Base-by-base conservation (phyloP, 2,888 invertebrate species). In the Hyppa rectilinea region DNA sequence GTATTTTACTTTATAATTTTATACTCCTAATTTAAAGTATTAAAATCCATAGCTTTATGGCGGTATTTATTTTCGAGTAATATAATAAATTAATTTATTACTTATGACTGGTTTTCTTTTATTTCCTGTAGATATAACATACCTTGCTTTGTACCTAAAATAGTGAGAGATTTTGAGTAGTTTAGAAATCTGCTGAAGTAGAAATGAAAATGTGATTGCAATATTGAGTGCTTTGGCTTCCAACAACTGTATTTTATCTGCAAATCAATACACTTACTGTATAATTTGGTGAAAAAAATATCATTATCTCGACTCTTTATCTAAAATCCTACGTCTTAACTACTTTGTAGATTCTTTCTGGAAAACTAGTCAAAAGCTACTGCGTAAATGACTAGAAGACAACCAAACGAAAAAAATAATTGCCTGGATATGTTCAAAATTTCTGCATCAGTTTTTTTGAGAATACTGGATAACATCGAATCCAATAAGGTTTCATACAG, bases 1-100 rank as follows among this genome's bases (percentile, higher is more conserved):
- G 87, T 94, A 92, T 90, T 90, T 92, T 92, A 89, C 78, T 89
- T 92, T 92, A 92, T 93, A 72, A 93, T 94, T 95, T 95, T 95
- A 93, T 94, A 95, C 91, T 94, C 92, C 92, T 93, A 87, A 93
- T 92, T 94, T 92, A 93, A 94, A 93, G 91, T 93, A 94, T 94
- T 93, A 92, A 88, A 91, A 91, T 91, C 92, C 90, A 93, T 94
- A 93, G 92, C 89, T 93, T 90, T 94, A 94, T 92, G 93, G 93
- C 93, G 93, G 93, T 95, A 95, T 95, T 95, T 95, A 96, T 96
- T 95, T 94, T 94, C 90, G 91, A 92, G 89, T 94, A 93, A 93
- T 93, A 90, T 92, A 90, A 92, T 92, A 92, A 93, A 90, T 92
- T 94, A 92, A 94, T 93, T 94, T 94, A 94, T 94, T 94, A 92